A percentile compares a stretch with the other conserved stretches of the same genome.
Evolutionary conservation across 1,140 invertebrate genomes (phyloP).

Genomic region (Drosophila grimshawi): DNA sequence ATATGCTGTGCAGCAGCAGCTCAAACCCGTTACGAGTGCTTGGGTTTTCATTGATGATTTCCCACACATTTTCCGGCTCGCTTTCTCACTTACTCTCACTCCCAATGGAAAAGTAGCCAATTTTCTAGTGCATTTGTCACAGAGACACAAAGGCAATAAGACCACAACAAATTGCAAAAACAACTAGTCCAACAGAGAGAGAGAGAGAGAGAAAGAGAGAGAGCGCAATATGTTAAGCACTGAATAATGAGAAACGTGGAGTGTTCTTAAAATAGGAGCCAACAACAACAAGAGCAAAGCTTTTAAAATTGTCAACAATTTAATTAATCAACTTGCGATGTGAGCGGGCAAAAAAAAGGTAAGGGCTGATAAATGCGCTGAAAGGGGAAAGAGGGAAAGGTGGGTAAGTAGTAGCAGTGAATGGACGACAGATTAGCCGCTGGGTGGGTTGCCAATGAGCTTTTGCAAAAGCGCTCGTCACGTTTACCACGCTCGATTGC

Average conservation of each 20-base stretch:
- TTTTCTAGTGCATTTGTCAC: constrained; percentile 74
- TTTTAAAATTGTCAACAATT: constrained; percentile 82
- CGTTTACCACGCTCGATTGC: constrained; percentile 63
- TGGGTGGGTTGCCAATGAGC: constrained; percentile 21
- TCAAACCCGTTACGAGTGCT: not conserved
- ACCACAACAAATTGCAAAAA: constrained; percentile 44
- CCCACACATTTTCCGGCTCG: constrained; percentile 7
- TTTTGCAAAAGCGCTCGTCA: constrained; percentile 22
- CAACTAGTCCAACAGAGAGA: constrained; percentile 11
- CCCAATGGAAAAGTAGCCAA: constrained; percentile 47
- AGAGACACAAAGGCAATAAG: constrained; percentile 57
- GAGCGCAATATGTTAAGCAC: constrained; percentile 61
- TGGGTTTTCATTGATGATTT: constrained; percentile 31
- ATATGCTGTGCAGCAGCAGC: constrained; percentile 4
- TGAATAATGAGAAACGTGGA: constrained; percentile 63
- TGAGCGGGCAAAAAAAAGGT: constrained; percentile 2
- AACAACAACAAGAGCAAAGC: constrained; percentile 42
- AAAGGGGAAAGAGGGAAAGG: not conserved
- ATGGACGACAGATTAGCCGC: constrained; percentile 33
- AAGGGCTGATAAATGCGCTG: constrained; percentile 26
- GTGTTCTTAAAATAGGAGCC: constrained; percentile 9
- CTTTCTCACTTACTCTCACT: not conserved
- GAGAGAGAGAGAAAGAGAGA: constrained; percentile 4
- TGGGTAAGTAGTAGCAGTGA: not conserved
- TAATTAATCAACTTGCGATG: constrained; percentile 73